phyloP scores from a whole-genome alignment of 1,140 invertebrate genomes.

The Nasonia longicornis region DNA sequence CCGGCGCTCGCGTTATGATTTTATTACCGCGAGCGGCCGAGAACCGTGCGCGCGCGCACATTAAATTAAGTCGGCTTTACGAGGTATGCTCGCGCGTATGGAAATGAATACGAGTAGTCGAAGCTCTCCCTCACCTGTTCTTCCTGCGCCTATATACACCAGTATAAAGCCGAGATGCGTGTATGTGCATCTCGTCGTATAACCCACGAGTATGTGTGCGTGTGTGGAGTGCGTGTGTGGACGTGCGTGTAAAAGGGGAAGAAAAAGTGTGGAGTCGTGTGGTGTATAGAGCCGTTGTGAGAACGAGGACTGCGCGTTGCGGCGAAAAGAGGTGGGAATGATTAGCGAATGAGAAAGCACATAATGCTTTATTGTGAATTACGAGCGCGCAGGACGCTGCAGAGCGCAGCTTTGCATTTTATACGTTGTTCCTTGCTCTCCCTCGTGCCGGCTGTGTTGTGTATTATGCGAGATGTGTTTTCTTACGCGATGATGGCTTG shows the following conservation, averaged over 20 bases:
- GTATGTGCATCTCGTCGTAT: background rate
- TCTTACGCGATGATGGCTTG: background rate
- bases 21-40: slow-evolving; percentile 51
- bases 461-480: background rate
- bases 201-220: background rate
- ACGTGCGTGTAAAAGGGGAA: background rate
- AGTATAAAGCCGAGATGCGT: background rate
- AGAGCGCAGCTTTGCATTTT: background rate
- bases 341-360: slow-evolving; percentile 8
- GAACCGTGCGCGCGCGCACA: slow-evolving; percentile 47
- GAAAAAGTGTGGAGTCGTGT: background rate
- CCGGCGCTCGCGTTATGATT: slow-evolving; percentile 54
- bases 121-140: slow-evolving; percentile 1
- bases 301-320: background rate
- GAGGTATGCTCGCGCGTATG: slow-evolving; percentile 54
- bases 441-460: background rate
- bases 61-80: slow-evolving; percentile 65
- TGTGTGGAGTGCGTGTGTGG: background rate
- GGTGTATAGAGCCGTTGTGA: background rate
- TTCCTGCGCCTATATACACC: background rate
- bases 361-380: slow-evolving; percentile 8
- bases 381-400: background rate
- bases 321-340: background rate
- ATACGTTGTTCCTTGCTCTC: background rate
- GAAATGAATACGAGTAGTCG: slow-evolving; percentile 27